These are phyloP conservation scores for Lampris incognitus DNA, from an alignment of 2,113 vertebrate genomes.

Conservation along the genomic window DNA sequence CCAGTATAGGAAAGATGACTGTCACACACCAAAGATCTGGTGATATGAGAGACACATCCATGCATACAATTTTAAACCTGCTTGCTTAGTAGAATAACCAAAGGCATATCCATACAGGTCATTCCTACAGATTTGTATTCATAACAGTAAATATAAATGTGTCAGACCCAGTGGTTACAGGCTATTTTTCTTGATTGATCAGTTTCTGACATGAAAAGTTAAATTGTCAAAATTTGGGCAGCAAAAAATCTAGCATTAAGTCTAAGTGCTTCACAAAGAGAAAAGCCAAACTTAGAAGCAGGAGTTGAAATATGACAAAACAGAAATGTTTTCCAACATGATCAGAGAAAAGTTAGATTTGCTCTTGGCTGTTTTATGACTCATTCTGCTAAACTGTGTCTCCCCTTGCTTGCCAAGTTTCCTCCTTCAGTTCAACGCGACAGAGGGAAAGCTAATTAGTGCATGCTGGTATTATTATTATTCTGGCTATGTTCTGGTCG, in stretches of 20 bases:
- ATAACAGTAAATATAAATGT: slow-evolving; percentile 28
- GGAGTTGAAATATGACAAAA: slow-evolving; percentile 30
- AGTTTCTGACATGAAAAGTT: too few species aligned
- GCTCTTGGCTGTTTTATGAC: slow-evolving; percentile 50
- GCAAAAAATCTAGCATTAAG: slow-evolving; percentile 30
- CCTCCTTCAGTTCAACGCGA: slow-evolving; percentile 27
- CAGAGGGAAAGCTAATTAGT: slow-evolving; percentile 47
- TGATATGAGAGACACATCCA: slow-evolving; percentile 35
- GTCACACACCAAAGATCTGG: slow-evolving; percentile 42
- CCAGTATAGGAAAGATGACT: slow-evolving; percentile 17
- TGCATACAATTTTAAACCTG: slow-evolving; percentile 37
- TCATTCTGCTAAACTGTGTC: slow-evolving; percentile 34
- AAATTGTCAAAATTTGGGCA: not conserved
- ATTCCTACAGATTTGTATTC: too few species aligned
- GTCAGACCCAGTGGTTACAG: slow-evolving; percentile 13
- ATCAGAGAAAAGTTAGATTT: slow-evolving; percentile 55
- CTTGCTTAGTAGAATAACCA: not conserved
- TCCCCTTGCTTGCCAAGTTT: slow-evolving; percentile 9
- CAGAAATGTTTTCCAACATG: slow-evolving; percentile 37
- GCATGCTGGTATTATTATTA: slow-evolving; percentile 16
- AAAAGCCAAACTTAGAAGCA: slow-evolving; percentile 26
- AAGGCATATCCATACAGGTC: too few species aligned
- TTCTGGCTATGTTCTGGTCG: slow-evolving; percentile 18
- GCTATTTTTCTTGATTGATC: not conserved
- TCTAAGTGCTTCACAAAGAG: slow-evolving; percentile 11